Conservation (phyloP, 2,113 vertebrate species). For the Pterocles gutturalis region DNA sequence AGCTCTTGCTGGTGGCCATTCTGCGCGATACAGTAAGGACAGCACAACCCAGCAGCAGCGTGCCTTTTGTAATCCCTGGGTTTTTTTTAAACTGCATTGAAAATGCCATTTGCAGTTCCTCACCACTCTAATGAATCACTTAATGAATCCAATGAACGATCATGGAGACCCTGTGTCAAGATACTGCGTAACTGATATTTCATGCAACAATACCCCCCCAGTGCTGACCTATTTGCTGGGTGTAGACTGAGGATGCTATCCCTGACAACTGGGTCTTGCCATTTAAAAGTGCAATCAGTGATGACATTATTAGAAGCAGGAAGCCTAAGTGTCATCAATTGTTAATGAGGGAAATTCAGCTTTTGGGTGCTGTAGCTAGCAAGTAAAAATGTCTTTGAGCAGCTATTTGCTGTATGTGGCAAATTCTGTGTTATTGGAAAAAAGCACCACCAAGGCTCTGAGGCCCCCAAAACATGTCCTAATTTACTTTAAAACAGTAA, state of each 20-base stretch:
- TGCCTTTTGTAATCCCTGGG: not conserved
- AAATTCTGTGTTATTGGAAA: not conserved
- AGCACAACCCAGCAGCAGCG: not conserved
- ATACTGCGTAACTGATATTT: not conserved
- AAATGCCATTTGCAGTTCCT: not conserved
- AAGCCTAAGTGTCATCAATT: slow-evolving; percentile 7
- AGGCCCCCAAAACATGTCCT: not conserved
- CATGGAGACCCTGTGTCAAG: not conserved
- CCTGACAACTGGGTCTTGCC: not conserved
- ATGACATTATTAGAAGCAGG: slow-evolving; percentile 2
- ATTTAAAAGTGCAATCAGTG: not conserved
- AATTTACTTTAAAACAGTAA: not conserved
- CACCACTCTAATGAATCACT: not conserved
- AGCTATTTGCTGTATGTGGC: not conserved
- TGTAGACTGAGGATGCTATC: not conserved
- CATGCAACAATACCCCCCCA: not conserved
- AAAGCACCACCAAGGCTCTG: not conserved
- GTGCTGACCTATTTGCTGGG: not conserved
- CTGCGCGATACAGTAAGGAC: too few species aligned
- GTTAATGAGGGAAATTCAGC: slow-evolving; percentile 1
- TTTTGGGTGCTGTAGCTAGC: not conserved
- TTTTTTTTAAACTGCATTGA: not conserved
- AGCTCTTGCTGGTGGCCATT: not conserved
- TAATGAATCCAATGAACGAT: not conserved
- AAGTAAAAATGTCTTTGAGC: not conserved